Evolutionary conservation across 2,797 vertebrate genomes (phyloP), one percentile per base, ranked within the genome.

Genomic region (Geotrypetes seraphini): DNA sequence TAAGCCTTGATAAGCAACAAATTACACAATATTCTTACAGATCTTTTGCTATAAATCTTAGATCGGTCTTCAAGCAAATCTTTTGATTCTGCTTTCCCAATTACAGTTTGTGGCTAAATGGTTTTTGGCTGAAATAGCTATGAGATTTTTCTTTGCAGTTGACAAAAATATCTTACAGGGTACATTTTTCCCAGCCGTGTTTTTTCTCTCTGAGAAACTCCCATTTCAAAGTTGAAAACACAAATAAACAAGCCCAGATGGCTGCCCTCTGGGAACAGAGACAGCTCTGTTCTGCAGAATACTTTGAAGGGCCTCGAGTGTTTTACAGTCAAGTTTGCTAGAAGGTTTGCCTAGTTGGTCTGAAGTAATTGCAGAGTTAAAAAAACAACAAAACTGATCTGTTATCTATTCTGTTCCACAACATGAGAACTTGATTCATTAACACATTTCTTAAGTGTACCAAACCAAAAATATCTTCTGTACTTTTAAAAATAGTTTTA

Each of bases 201-300:
- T 25, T 56, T n/a, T 49, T 50, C 50, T 36, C 45, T 70, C 63
- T 69, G 58, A 66, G 54, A 63, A 54, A 47, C 71, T 70, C 66
- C n/a, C 60, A 69, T 74, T 70, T 77, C 65, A 48, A 63, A 77
- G 69, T 66, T 67, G 63, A 66, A 72, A 80, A 70, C 47, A 52
- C 56, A 69, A 67, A 75, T 73, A 74, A 80, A 70, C 76, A 71
- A 66, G 57, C 57, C 71, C 75, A 71, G 77, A 74, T 73, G 71
- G 73, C 69, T 67, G 66, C 53, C 48, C 47, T 47, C 30, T 31
- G 48, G 61, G 45, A 60, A 44, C 43, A 47, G 44, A 36, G 53
- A 41, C 33, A 36, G 45, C 58, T 53, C 34, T 4, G 39, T 55
- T 57, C 40, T 47, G 22, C 39, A 40, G 20, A n/a, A 43, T 18